phyloP scores from a whole-genome alignment of 1,140 invertebrate species.

The Pseudomyrmex gracilis region DNA sequence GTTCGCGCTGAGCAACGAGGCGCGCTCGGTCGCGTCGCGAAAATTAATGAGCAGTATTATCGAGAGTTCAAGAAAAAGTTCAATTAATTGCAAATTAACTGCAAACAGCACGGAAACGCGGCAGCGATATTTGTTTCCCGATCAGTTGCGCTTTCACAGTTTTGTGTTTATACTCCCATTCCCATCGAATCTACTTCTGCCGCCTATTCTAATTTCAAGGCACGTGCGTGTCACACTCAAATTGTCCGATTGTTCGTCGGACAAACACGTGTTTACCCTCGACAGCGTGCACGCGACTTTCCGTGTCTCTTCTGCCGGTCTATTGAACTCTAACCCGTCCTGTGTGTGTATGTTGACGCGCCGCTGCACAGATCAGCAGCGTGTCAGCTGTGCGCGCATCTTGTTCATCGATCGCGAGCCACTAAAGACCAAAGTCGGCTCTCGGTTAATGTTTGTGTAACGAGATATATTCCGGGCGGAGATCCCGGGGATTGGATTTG shows the following conservation, averaged over 20 bases:
- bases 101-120: too few species aligned
- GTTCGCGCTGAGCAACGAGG: too few species aligned
- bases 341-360: background rate
- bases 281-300: slow-evolving; percentile 15
- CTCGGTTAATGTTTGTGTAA: slow-evolving; percentile 1
- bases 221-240: background rate
- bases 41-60: too few species aligned
- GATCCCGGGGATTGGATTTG: background rate
- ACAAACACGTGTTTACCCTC: slow-evolving; percentile 1
- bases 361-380: background rate
- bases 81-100: too few species aligned
- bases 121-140: too few species aligned
- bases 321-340: slow-evolving; percentile 20
- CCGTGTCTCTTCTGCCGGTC: background rate
- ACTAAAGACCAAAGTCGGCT: background rate
- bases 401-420: background rate
- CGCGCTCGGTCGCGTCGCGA: too few species aligned
- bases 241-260: background rate
- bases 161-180: too few species aligned
- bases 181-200: too few species aligned
- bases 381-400: background rate
- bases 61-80: too few species aligned
- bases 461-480: background rate
- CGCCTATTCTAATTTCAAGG: too few species aligned
- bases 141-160: too few species aligned